These are phyloP conservation scores for Lasius fuliginosus DNA, from an alignment of 2,888 invertebrate genomes.

Conservation along the genomic window DNA sequence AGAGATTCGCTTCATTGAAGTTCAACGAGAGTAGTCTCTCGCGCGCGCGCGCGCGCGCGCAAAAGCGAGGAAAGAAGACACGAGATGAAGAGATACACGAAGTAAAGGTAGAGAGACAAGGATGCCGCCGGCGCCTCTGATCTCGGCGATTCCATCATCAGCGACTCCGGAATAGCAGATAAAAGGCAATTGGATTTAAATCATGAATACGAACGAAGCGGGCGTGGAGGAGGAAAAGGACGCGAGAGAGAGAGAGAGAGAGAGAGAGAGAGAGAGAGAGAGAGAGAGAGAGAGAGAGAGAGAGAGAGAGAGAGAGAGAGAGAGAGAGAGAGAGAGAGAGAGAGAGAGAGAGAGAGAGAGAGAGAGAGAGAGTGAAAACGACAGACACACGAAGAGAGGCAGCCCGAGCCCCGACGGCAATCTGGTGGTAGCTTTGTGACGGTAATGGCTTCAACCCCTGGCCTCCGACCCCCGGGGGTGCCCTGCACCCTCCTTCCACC, in stretches of 20 bases:
- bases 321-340: constrained; percentile 15
- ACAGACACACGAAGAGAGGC: constrained; percentile 66
- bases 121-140: constrained; percentile 72
- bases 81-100: constrained; percentile 50
- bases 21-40: constrained; percentile 35
- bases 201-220: constrained; percentile 86
- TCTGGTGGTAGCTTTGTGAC: constrained; percentile 86
- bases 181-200: constrained; percentile 86
- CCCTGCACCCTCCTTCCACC: constrained; percentile 61
- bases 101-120: constrained; percentile 53
- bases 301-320: constrained; percentile 16
- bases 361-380: constrained; percentile 6
- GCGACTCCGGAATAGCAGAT: constrained; percentile 83
- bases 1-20: constrained; percentile 28
- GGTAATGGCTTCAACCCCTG: constrained; percentile 84
- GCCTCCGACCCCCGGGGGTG: constrained; percentile 74
- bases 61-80: constrained; percentile 49
- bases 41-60: background rate
- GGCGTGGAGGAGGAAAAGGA: constrained; percentile 66
- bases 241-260: constrained; percentile 39
- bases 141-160: constrained; percentile 82
- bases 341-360: constrained; percentile 25
- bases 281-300: constrained; percentile 29
- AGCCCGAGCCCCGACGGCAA: constrained; percentile 84
- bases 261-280: constrained; percentile 16